phyloP scores from a whole-genome alignment of 2,113 vertebrate species.

The Genyomyrus donnyi region DNA sequence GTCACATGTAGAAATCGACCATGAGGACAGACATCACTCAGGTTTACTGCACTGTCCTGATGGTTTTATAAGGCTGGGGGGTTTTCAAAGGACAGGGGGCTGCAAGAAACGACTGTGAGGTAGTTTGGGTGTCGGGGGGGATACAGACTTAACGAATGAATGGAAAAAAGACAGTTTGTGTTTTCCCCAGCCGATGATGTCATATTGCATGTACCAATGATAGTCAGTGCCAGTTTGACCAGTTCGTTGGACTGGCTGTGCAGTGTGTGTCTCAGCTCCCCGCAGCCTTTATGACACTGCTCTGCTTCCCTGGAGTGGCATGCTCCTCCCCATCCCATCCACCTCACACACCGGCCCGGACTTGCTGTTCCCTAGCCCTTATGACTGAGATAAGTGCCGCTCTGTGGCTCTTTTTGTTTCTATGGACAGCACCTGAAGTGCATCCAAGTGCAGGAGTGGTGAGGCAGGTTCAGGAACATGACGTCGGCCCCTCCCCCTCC shows the following conservation, averaged over 20 bases:
- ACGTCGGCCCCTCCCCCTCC: not conserved
- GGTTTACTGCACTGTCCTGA: constrained; percentile 5
- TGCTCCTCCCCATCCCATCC: not conserved
- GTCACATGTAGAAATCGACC: constrained; percentile 4
- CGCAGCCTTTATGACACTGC: not conserved
- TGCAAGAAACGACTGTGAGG: not conserved
- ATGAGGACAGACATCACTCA: constrained; percentile 8
- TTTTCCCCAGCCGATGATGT: not conserved
- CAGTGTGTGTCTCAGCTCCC: not conserved
- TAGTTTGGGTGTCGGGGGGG: not conserved
- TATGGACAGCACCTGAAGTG: not conserved
- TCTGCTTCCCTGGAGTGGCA: not conserved
- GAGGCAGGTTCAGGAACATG: not conserved
- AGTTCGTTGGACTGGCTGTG: not conserved
- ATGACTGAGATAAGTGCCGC: not conserved
- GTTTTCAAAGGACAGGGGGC: not conserved
- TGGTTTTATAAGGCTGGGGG: constrained; percentile 24
- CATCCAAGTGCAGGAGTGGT: not conserved
- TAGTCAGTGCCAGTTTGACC: not conserved
- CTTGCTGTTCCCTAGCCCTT: not conserved
- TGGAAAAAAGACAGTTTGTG: not conserved
- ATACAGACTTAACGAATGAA: constrained; percentile 22
- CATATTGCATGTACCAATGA: not conserved
- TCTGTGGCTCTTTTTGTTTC: not conserved
- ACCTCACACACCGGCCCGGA: not conserved